A percentile compares a stretch with the other conserved stretches of the same genome.
These are phyloP conservation scores for Thamnophis sirtalis DNA, from an alignment of 2,113 vertebrate genomes.

Conservation along the genomic window DNA sequence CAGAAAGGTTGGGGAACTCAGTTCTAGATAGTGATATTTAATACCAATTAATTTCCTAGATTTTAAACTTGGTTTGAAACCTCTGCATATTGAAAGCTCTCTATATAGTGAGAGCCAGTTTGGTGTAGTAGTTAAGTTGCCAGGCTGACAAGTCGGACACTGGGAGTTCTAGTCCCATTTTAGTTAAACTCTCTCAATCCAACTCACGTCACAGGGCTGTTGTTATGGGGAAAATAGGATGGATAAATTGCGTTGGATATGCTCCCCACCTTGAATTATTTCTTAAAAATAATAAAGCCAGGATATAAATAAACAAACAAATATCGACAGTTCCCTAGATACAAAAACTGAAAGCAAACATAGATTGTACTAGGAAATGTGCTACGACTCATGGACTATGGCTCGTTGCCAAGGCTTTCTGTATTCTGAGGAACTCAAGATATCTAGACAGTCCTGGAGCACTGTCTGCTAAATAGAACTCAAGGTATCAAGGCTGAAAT, in stretches of 20 bases:
- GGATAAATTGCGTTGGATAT: neutral
- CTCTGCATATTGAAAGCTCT: neutral
- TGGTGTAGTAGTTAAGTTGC: neutral
- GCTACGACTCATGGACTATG: neutral
- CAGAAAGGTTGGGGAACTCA: no score
- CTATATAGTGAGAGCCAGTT: neutral
- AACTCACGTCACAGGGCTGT: neutral
- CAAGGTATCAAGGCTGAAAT: neutral
- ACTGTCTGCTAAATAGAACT: neutral
- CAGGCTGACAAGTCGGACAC: neutral
- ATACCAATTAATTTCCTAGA: neutral
- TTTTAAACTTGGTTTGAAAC: neutral
- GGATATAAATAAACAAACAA: neutral
- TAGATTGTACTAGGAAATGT: neutral
- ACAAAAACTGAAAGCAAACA: neutral
- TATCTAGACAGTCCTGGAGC: neutral
- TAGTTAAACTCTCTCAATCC: neutral
- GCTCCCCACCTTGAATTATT: neutral
- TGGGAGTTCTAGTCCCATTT: neutral
- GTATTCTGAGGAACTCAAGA: neutral
- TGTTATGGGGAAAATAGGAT: neutral
- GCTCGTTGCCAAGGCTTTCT: neutral
- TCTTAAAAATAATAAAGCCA: neutral
- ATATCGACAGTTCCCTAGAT: neutral
- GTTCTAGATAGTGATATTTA: neutral